Evolutionary conservation across 2,888 invertebrate genomes (phyloP).

Genomic region (Parnassius orleans): DNA sequence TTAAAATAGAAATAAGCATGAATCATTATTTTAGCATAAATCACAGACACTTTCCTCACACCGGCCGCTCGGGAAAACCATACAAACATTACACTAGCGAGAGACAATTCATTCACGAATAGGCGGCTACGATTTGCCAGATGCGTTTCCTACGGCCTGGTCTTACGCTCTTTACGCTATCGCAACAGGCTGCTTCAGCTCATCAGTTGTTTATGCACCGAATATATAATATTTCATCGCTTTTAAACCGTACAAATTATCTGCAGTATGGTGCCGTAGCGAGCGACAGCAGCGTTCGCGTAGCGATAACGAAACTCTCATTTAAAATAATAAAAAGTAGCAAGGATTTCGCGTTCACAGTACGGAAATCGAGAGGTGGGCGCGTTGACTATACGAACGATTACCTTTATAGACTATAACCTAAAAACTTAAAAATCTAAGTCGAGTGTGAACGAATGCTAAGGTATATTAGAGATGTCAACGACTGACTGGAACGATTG

Average conservation of each 20-base stretch:
- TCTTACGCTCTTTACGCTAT: not conserved
- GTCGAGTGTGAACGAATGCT: conserved; percentile 40
- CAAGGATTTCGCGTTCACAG: not conserved
- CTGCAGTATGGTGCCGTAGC: not conserved
- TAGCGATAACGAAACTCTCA: conserved; percentile 7
- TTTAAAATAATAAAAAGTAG: conserved; percentile 41
- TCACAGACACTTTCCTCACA: conserved; percentile 76
- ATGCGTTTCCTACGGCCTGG: not conserved
- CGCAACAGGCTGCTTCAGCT: too few species aligned
- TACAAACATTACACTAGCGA: conserved; percentile 27
- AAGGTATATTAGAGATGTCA: conserved; percentile 27
- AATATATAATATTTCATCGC: too few species aligned
- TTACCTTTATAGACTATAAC: conserved; percentile 47
- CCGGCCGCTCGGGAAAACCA: conserved; percentile 58
- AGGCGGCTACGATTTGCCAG: not conserved
- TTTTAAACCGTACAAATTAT: not conserved
- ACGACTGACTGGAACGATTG: conserved; percentile 33
- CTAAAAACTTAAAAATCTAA: conserved; percentile 44
- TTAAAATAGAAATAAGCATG: conserved; percentile 74
- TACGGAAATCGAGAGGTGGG: conserved; percentile 66
- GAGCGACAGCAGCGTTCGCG: not conserved
- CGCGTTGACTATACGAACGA: conserved; percentile 67
- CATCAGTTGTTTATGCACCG: too few species aligned
- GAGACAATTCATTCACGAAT: not conserved
- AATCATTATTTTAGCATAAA: conserved; percentile 74